Evolutionary conservation across 2,888 invertebrate species (phyloP), one percentile per base, ranked within the genome.

Genomic region (Leucophenga montana): DNA sequence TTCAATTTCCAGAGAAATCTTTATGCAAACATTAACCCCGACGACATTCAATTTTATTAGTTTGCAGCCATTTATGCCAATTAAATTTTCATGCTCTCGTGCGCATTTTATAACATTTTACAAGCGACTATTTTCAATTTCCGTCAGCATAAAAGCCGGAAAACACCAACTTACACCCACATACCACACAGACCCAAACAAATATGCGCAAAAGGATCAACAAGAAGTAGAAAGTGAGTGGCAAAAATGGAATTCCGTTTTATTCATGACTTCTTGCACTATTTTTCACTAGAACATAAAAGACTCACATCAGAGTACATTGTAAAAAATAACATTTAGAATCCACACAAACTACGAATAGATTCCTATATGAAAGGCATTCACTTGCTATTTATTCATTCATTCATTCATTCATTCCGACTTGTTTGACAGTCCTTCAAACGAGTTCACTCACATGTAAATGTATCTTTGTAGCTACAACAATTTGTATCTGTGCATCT

Each of bases 71-170:
- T 82, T 80, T 78, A 78, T 80, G 78, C 82, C 80, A 80, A 80
- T 80, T 80, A 80, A 80, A 80, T 80, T 80, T 80, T 78, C 80
- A 80, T 80, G 80, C 80, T 39, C 78, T 73, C 75, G 77, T 82
- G 82, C 80, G 77, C 79, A 80, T 80, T 79, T 77, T 76, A 73
- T 73, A 61, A 61, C 39, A 61, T 61, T 61, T 61, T 44, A 61
- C 68, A 73, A 62, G 71, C 74, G 73, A 73, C 77, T 78, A 79
- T 80, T 80, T 80, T 80, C 79, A 80, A 80, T 80, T 80, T 80
- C 79, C 79, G 79, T 73, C 77, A 27, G 73, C 73, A 74, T 66
- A 72, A 66, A 72, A 27, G 11, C 27, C 39, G 20, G 39, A 39
- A 53, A 39, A 50, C 50, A 61, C 65, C 64, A 56, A 71, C 64